Percentiles rank a stretch among this genome's conserved stretches.
These are phyloP conservation scores for Lycaena phlaeas DNA, from an alignment of 2,888 invertebrate genomes.

Conservation along the genomic window DNA sequence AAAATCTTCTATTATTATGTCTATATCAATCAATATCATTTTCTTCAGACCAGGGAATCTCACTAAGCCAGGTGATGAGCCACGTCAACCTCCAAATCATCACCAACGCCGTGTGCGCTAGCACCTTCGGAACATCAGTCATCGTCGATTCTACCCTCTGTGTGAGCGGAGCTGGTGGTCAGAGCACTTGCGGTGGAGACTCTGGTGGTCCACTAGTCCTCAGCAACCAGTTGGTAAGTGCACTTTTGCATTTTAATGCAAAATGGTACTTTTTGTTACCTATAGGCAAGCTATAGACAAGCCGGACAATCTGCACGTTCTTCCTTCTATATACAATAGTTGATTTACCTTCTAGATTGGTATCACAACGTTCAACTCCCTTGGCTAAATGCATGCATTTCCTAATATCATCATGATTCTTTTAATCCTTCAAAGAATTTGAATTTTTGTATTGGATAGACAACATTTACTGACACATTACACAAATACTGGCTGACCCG, in stretches of 20 bases:
- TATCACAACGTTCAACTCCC: neutral
- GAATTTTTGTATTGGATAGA: no score
- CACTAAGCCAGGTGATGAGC: constrained; percentile 24
- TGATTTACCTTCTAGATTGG: neutral
- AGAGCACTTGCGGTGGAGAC: constrained; percentile 30
- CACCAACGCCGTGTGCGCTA: constrained; percentile 21
- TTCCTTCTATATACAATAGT: neutral
- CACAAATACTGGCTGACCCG: no score
- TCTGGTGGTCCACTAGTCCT: constrained; percentile 22
- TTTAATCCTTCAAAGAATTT: neutral
- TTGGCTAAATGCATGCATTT: neutral
- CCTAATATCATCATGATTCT: neutral
- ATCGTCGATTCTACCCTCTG: constrained; percentile 21
- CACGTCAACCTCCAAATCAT: constrained; percentile 37
- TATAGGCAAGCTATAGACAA: no score
- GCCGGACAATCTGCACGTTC: no score
- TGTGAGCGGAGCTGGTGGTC: constrained; percentile 19
- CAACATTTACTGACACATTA: no score
- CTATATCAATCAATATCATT: neutral
- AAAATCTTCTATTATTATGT: neutral
- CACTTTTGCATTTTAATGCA: no score
- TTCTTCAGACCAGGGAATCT: constrained; percentile 9
- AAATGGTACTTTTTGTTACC: no score
- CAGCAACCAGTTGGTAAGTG: constrained; percentile 18
- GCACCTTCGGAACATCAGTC: constrained; percentile 13